Percentiles rank a stretch among this genome's conserved stretches.
These are phyloP conservation scores for Bombylius discolor DNA, from an alignment of 2,888 invertebrate species.

Conservation along the genomic window DNA sequence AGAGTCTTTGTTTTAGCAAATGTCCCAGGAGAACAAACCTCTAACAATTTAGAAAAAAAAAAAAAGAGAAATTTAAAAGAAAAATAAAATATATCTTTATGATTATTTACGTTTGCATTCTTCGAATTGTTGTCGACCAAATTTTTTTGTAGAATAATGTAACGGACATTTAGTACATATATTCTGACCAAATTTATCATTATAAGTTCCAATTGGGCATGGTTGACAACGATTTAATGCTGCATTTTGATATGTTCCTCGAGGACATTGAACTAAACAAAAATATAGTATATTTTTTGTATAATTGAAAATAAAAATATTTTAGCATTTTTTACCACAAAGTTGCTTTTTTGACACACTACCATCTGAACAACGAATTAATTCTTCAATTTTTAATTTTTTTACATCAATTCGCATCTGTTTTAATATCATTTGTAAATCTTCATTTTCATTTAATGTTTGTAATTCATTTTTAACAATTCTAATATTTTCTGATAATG, in stretches of 20 bases:
- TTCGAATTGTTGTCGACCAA: constrained; percentile 33
- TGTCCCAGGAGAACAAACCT: constrained; percentile 44
- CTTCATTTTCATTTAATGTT: constrained; percentile 15
- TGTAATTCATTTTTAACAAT: constrained; percentile 17
- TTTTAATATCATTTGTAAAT: constrained; percentile 13
- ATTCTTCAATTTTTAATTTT: constrained; percentile 19
- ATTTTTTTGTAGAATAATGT: constrained; percentile 42
- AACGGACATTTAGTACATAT: constrained; percentile 45
- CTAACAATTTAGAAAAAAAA: constrained; percentile 25
- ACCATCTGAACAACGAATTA: constrained; percentile 39
- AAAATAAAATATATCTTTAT: neutral
- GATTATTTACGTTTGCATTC: constrained; percentile 44
- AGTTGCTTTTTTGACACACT: constrained; percentile 40
- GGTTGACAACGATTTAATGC: constrained; percentile 42
- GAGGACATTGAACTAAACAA: constrained; percentile 46
- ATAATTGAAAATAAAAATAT: neutral
- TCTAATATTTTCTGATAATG: constrained; percentile 20
- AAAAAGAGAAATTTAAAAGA: neutral
- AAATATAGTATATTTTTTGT: neutral
- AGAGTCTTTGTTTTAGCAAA: constrained; percentile 31
- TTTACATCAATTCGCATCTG: constrained; percentile 18
- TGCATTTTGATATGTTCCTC: constrained; percentile 48
- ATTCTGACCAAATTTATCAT: constrained; percentile 40
- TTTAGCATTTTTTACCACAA: constrained; percentile 39
- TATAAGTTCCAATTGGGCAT: constrained; percentile 48